These are phyloP conservation scores for Actinostola sp. DNA, from an alignment of 92 coral and sea anemone species.

Conservation along the genomic window DNA sequence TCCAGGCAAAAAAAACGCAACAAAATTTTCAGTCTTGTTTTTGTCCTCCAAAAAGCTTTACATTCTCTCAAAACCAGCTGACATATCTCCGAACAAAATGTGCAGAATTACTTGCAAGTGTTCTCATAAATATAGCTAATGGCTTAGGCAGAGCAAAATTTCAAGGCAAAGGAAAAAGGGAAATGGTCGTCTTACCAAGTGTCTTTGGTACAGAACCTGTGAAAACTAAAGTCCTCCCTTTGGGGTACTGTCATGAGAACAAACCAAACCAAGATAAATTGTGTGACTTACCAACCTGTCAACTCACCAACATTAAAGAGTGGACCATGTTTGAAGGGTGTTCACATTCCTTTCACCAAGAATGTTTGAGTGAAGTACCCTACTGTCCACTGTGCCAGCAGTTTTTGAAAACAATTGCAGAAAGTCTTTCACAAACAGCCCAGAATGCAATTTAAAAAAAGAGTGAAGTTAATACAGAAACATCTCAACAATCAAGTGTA, in stretches of 20 bases:
- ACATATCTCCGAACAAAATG: constrained; percentile 20
- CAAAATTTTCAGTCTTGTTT: background rate
- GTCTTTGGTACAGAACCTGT: constrained; percentile 19
- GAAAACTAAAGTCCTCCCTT: constrained; percentile 22
- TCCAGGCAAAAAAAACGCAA: constrained; percentile 14
- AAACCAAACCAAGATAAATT: constrained; percentile 9
- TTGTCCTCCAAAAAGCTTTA: background rate
- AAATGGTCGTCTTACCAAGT: constrained; percentile 26
- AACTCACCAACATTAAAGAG: background rate
- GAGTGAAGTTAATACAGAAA: too few relatives aligned
- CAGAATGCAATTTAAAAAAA: constrained; percentile 30
- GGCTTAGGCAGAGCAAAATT: background rate
- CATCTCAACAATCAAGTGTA: too few relatives aligned
- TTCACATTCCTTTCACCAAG: constrained; percentile 28
- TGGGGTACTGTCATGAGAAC: background rate
- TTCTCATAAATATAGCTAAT: constrained; percentile 7
- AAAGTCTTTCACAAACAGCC: constrained; percentile 19
- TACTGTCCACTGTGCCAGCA: constrained; percentile 39
- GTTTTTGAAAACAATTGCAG: constrained; percentile 12
- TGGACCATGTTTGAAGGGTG: constrained; percentile 37
- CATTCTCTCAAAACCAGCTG: constrained; percentile 12
- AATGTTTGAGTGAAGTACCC: constrained; percentile 19
- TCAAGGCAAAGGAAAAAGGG: background rate
- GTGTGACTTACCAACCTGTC: constrained; percentile 29
- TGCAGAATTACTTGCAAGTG: constrained; percentile 6